These are phyloP conservation scores for Strix uralensis DNA, from an alignment of 2,113 vertebrate genomes.

Conservation along the genomic window DNA sequence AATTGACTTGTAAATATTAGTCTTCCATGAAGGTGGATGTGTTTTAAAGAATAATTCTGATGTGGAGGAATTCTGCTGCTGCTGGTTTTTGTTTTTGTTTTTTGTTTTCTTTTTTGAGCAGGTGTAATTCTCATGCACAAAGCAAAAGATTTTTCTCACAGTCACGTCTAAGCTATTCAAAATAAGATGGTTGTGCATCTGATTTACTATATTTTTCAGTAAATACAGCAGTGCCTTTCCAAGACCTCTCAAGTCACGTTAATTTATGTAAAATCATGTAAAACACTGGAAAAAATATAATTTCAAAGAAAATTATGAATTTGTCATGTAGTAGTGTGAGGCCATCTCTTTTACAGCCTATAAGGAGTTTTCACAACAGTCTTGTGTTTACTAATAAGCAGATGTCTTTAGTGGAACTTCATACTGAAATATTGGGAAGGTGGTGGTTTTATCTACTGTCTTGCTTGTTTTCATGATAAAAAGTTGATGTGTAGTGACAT, in stretches of 20 bases:
- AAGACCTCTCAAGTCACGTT: not conserved
- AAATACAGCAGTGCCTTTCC: not conserved
- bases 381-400: not conserved
- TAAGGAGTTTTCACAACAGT: not conserved
- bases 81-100: not conserved
- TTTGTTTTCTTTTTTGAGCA: not conserved
- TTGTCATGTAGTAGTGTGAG: not conserved
- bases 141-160: not conserved
- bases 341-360: not conserved
- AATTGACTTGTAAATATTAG: not conserved
- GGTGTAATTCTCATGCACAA: not conserved
- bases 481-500: constrained; percentile 67
- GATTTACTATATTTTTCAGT: not conserved
- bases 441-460: constrained; percentile 38
- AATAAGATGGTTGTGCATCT: not conserved
- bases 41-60: not conserved
- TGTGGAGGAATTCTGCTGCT: not conserved
- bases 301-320: not conserved
- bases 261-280: not conserved
- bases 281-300: not conserved
- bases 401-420: not conserved
- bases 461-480: constrained; percentile 33
- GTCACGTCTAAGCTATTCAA: not conserved
- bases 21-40: not conserved
- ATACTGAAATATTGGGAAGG: constrained; percentile 13